Evolutionary conservation across 2,797 vertebrate species (phyloP).

Genomic region (Clamator glandarius): DNA sequence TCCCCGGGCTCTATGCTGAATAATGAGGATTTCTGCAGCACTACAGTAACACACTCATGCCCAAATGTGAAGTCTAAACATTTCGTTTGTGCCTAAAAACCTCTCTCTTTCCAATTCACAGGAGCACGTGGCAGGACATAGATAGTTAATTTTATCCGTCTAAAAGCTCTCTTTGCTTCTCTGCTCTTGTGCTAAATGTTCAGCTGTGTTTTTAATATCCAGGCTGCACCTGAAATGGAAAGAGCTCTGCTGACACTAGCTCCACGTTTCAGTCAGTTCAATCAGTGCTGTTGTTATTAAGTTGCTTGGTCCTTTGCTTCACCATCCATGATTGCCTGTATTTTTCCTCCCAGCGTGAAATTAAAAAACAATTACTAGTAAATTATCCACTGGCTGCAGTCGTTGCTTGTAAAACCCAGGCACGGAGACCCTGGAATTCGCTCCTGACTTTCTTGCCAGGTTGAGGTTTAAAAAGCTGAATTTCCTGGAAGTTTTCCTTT

Average conservation of each 20-base stretch:
- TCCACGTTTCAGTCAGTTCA: not conserved
- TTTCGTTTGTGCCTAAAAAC: not conserved
- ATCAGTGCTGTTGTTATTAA: not conserved
- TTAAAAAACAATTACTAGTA: not conserved
- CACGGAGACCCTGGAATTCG: not conserved
- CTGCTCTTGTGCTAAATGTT: not conserved
- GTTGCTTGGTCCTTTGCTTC: not conserved
- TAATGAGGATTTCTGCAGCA: not conserved
- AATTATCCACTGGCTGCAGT: not conserved
- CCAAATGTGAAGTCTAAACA: not conserved
- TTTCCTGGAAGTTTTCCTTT: not conserved
- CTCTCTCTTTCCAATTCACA: not conserved
- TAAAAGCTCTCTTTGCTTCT: not conserved
- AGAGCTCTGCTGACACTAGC: not conserved
- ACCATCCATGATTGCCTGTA: not conserved
- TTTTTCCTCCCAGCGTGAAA: not conserved
- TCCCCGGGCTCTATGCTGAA: not conserved
- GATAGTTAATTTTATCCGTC: not conserved
- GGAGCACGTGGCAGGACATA: not conserved
- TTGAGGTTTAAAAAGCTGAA: not conserved
- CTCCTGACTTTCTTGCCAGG: not conserved
- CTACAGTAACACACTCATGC: not conserved
- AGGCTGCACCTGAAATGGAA: not conserved
- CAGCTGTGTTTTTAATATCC: not conserved
- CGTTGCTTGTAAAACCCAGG: not conserved